Base-by-base conservation (phyloP, 2,113 vertebrate species). In the Leptodactylus fuscus region DNA sequence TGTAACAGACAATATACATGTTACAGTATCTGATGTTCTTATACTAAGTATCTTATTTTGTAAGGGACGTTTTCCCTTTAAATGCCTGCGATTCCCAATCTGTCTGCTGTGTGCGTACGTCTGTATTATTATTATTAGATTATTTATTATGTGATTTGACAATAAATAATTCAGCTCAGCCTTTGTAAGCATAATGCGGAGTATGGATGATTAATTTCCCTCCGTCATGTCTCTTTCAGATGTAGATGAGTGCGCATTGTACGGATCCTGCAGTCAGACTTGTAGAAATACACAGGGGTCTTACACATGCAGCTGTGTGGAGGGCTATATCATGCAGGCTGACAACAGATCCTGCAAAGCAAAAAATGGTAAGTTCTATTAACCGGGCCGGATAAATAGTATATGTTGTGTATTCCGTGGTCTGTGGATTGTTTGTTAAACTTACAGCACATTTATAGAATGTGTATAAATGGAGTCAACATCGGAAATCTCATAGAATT, bases 211-310 rank as follows among this genome's bases (percentile, higher is more conserved):
- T 38, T 49, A 53, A 83, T 46, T 8, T 44, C n/a, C 12, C 49
- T 58, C 49, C 58, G 15, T 71, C 16, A 9, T 88, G 7, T 92
- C 87, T 20, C 85, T 91, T 91, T 90, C 83, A 99, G 98, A 99
- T 94, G 90, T 96, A 93, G 95, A 99, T 94, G 98, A 99, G 92
- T 99, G 98, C 82, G 88, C 94, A 79, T 86, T 73, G 1, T 99
- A 99, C 41, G 98, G 97, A 27, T 92, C 92, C 22, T 99, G 98
- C 71, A 98, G 97, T 92, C 98, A 99, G 93, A 95, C 87, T 85
- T 99, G 98, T 90, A 85, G 82, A 22, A 99, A 99, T 91, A 97
- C 94, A 34, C 93, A 96, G 0, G 98, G 98, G 85, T 97, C 98
- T 5, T 99, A 96, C 87, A 85, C 88, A 32, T 99, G 98, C 91